Evolutionary conservation across 2,888 invertebrate species (phyloP).

Genomic region (Caenorhabditis sulstoni): DNA sequence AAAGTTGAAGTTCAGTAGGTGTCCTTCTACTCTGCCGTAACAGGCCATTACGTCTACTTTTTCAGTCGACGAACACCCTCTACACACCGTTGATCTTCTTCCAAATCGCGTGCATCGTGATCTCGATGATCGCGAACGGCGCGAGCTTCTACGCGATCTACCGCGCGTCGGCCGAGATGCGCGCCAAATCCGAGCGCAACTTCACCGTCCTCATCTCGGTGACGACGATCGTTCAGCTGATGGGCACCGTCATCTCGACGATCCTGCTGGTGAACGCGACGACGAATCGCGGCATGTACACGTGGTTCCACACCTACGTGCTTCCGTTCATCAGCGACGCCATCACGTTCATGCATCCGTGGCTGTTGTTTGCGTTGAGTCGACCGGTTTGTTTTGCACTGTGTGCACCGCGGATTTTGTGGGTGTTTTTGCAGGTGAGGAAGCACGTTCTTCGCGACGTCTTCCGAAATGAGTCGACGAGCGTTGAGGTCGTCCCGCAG

Average conservation of each 20-base stretch:
- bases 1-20: too few relatives aligned
- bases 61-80: constrained; percentile 14
- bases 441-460: constrained; percentile 4
- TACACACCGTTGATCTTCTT: constrained; percentile 22
- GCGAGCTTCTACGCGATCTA: background rate
- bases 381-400: too few relatives aligned
- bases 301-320: constrained; percentile 13
- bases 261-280: constrained; percentile 19
- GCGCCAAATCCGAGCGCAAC: constrained; percentile 18
- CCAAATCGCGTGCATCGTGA: constrained; percentile 21
- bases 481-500: constrained; percentile 5
- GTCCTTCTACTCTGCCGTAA: too few relatives aligned
- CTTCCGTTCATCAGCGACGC: constrained; percentile 35
- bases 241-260: constrained; percentile 9
- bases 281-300: background rate
- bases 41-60: background rate
- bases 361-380: constrained; percentile 18
- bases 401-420: too few relatives aligned
- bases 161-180: constrained; percentile 22
- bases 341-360: constrained; percentile 30
- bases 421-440: constrained; percentile 8
- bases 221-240: constrained; percentile 6
- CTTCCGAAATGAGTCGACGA: background rate
- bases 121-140: constrained; percentile 9
- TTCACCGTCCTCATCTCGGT: constrained; percentile 31